Evolutionary conservation across 2,113 vertebrate genomes (phyloP).

Genomic region (Symphodus melops): DNA sequence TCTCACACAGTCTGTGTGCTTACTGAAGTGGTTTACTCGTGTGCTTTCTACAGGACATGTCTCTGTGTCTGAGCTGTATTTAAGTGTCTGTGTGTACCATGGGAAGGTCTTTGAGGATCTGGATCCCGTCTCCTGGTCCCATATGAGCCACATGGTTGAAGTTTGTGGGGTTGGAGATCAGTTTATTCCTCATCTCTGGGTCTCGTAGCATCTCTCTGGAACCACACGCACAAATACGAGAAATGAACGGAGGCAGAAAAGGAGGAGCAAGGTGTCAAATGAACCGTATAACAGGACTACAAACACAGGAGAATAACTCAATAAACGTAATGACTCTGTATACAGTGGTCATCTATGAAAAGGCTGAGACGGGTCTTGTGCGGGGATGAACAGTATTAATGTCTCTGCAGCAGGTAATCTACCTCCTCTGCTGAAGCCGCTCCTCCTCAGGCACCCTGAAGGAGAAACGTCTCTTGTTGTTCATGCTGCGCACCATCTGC

Average conservation of each 20-base stretch:
- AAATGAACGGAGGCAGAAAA: background rate
- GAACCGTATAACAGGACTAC: background rate
- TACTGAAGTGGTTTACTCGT: background rate
- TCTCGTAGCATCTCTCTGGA: constrained; percentile 98
- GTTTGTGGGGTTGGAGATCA: constrained; percentile 99
- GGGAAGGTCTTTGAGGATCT: constrained; percentile 98
- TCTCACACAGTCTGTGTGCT: background rate
- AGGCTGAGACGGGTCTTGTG: background rate
- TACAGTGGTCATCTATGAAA: background rate
- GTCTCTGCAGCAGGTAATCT: background rate
- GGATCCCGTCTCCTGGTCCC: constrained; percentile 98
- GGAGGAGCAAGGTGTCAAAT: background rate
- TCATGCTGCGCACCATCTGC: constrained; percentile 97
- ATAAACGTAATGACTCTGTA: background rate
- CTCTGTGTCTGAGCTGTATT: background rate
- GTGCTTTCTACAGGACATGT: too few relatives aligned
- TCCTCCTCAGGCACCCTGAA: constrained; percentile 98
- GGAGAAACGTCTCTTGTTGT: constrained; percentile 97
- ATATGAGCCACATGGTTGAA: constrained; percentile 99
- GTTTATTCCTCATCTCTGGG: constrained; percentile 99
- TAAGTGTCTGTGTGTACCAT: constrained; percentile 82
- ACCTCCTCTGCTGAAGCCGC: constrained; percentile 97
- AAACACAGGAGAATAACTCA: too few relatives aligned
- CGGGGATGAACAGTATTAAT: too few relatives aligned
- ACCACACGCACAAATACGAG: constrained; percentile 42